phyloP scores from a whole-genome alignment of 2,888 invertebrate species.

The Caenorhabditis sp. region DNA sequence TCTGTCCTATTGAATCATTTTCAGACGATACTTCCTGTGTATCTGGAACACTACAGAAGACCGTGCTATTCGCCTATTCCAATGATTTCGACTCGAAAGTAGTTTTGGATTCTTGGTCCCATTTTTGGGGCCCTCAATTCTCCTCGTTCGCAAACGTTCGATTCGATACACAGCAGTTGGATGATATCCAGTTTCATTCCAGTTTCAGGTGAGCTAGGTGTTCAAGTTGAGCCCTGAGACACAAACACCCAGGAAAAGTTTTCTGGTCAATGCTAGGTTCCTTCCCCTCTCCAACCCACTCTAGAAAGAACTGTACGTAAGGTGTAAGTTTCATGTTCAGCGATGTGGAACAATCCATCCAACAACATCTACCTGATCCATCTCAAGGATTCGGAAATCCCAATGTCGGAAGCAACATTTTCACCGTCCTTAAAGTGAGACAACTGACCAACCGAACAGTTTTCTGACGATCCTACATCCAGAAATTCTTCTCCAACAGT shows the following conservation, averaged over 20 bases:
- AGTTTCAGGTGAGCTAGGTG: not conserved
- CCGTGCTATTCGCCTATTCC: conserved; percentile 3
- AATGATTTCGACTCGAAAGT: not conserved
- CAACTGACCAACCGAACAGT: too few species aligned
- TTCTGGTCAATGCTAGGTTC: too few species aligned
- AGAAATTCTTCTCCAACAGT: too few species aligned
- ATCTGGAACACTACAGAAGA: not conserved
- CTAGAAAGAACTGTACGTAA: too few species aligned
- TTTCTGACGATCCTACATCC: too few species aligned
- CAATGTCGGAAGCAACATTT: not conserved
- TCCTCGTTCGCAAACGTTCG: not conserved
- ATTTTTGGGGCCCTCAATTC: too few species aligned
- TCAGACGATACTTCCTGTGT: not conserved
- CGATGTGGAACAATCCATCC: not conserved
- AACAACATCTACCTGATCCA: not conserved
- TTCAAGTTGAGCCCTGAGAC: too few species aligned
- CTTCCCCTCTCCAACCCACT: too few species aligned
- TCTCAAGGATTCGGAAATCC: not conserved
- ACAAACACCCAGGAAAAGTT: too few species aligned
- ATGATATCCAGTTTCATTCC: not conserved
- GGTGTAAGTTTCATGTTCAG: too few species aligned
- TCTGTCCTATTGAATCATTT: too few species aligned
- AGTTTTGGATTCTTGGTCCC: not conserved
- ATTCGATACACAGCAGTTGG: not conserved
- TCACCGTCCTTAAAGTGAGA: not conserved